A percentile compares a stretch with the other conserved stretches of the same genome.
These are phyloP conservation scores for Hypocryptadius cinnamomeus DNA, from an alignment of 2,113 vertebrate species.

Conservation along the genomic window DNA sequence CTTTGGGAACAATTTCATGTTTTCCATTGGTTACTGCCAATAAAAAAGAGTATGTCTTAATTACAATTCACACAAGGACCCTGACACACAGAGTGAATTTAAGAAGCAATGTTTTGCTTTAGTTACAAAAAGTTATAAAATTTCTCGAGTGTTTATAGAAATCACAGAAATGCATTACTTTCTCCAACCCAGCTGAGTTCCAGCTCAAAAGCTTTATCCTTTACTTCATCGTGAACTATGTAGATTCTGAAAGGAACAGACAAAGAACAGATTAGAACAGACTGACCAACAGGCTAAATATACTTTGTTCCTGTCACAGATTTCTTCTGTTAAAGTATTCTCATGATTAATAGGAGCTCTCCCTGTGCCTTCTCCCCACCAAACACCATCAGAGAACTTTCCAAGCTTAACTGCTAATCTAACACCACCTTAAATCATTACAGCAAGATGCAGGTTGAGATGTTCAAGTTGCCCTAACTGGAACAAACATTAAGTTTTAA, in stretches of 20 bases:
- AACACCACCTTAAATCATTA: not conserved
- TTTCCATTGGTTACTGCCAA: constrained; percentile 90
- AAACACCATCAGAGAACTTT: not conserved
- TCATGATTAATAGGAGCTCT: not conserved
- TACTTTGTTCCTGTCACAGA: not conserved
- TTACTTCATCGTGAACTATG: constrained; percentile 98
- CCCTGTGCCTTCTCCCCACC: not conserved
- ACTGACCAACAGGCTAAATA: not conserved
- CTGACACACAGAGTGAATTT: not conserved
- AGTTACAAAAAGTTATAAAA: not conserved
- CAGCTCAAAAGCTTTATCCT: constrained; percentile 97
- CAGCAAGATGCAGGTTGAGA: not conserved
- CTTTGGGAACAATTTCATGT: constrained; percentile 93
- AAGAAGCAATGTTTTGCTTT: not conserved
- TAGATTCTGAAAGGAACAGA: constrained; percentile 85
- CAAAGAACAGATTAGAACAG: not conserved
- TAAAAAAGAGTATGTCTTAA: not conserved
- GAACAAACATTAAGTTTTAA: not conserved
- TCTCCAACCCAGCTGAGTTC: constrained; percentile 99
- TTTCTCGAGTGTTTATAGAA: not conserved
- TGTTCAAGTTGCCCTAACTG: not conserved
- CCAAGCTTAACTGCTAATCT: not conserved
- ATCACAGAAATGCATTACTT: constrained; percentile 70
- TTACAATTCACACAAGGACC: not conserved
- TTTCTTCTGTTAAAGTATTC: not conserved